Base-by-base conservation (phyloP, 2,113 vertebrate genomes). In the Eclectus roratus region DNA sequence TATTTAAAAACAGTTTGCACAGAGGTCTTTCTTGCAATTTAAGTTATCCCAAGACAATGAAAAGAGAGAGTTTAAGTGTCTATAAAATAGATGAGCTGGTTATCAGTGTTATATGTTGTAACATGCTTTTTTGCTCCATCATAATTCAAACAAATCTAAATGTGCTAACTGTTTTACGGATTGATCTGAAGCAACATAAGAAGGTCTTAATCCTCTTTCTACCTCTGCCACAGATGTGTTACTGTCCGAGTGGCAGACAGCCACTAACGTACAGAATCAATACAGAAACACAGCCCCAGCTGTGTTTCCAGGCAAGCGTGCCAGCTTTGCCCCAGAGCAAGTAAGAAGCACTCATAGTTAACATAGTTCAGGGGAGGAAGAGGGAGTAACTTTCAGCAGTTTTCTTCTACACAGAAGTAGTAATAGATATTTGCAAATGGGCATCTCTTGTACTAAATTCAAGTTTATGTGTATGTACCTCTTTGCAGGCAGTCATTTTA, bases 1-100 rank as follows among this genome's bases (percentile, higher is more conserved):
- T 93, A 37, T 77, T 63, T 73, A 58, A 23, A 49, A 49, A 41
- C 35, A 82, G 37, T 43, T 63, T 63, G 25, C 37, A 71, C 35
- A 81, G 37, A 89, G 76, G 61, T 21, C 11, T 20, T 83, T 74
- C 80, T 63, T 66, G 25, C 27, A 76, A 72, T 33, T 79, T 49
- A 79, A 56, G 31, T 76, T 58, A 88, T 14, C 17, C 60, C 80
- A 92, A 81, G 74, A 83, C 35, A 52, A 78, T 25, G 24, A 74
- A 83, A 91, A 95, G 60, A 77, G 85, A 78, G 33, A 66, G 72
- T 68, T 58, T 50, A 69, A 91, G 27, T 49, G 44, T 76, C 77
- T 84, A 49, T 86, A 76, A 90, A 93, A 61, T 28, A 94, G 85
- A 83, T 41, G 77, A 96, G 43, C 50, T n/a, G 17, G 81, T 90